A percentile compares a stretch with the other conserved stretches of the same genome.
Evolutionary conservation across 30 jellyfish, hydroid and myxozoan species (phyloP).

Genomic region (Rhopilema esculentum): DNA sequence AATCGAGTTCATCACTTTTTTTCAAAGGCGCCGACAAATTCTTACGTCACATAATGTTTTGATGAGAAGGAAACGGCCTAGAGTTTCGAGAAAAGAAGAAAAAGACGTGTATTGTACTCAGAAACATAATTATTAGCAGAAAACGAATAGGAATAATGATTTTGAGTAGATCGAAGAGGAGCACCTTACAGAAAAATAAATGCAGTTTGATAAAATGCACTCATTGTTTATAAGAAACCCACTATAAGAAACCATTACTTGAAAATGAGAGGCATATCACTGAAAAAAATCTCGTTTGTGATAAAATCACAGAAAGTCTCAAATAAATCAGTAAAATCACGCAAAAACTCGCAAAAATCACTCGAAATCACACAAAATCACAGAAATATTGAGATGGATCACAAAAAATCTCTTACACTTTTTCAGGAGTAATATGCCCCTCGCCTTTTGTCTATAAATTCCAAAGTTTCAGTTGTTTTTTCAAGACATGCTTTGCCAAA

Average conservation of each 20-base stretch:
- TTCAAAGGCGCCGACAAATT: slow-evolving; percentile 21
- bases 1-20: slow-evolving; percentile 20
- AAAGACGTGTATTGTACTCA: slow-evolving; percentile 3
- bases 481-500: not conserved
- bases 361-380: not conserved
- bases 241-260: not conserved
- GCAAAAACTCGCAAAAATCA: not conserved
- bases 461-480: not conserved
- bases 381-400: not conserved
- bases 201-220: not conserved
- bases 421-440: not conserved
- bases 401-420: not conserved
- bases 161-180: not conserved
- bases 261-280: not conserved
- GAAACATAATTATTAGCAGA: slow-evolving; percentile 9
- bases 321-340: not conserved
- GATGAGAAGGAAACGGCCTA: not conserved
- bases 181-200: not conserved
- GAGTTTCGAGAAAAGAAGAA: slow-evolving; percentile 10
- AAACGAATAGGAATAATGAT: slow-evolving; percentile 12
- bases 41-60: slow-evolving; percentile 3
- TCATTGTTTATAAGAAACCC: not conserved
- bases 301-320: not conserved
- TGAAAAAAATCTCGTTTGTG: not conserved
- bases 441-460: not conserved